Conservation (phyloP, 2,797 vertebrate species). For the Carapus acus region DNA sequence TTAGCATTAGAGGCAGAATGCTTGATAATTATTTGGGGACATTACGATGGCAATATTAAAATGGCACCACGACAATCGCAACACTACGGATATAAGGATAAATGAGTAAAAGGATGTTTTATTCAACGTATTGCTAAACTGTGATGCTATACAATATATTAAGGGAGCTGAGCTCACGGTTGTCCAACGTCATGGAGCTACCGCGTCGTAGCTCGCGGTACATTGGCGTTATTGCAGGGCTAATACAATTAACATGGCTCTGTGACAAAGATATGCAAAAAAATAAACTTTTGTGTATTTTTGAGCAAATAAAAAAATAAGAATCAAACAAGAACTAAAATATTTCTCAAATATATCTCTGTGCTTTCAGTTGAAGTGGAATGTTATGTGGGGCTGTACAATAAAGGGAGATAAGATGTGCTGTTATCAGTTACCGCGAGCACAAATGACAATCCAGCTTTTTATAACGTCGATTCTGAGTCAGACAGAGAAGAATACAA, state of each 20-base stretch:
- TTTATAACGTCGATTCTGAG: conserved; percentile 38
- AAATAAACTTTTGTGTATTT: conserved; percentile 11
- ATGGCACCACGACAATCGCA: conserved; percentile 40
- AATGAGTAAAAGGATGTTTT: conserved; percentile 25
- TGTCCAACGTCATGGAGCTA: conserved; percentile 11
- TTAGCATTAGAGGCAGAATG: conserved; percentile 61
- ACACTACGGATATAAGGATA: conserved; percentile 39
- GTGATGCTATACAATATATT: conserved; percentile 51
- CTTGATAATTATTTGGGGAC: conserved; percentile 52
- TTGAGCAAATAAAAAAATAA: conserved; percentile 15
- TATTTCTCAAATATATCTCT: conserved; percentile 52
- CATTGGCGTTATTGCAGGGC: conserved; percentile 61
- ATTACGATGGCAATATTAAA: conserved; percentile 39
- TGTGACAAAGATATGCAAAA: conserved; percentile 8
- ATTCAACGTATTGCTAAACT: conserved; percentile 61
- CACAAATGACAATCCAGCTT: conserved; percentile 50
- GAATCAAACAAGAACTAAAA: conserved; percentile 33
- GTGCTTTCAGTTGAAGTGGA: conserved; percentile 69
- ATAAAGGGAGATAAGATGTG: conserved; percentile 68
- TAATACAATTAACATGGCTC: conserved; percentile 50
- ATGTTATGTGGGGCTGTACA: conserved; percentile 71
- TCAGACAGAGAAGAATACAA: conserved; percentile 39
- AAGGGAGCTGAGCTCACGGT: conserved; percentile 29
- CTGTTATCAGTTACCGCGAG: conserved; percentile 54
- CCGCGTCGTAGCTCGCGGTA: conserved; percentile 38